A percentile compares a stretch with the other conserved stretches of the same genome.
phyloP scores from a whole-genome alignment of 1,140 invertebrate genomes.

The Euura saliciscinereae region DNA sequence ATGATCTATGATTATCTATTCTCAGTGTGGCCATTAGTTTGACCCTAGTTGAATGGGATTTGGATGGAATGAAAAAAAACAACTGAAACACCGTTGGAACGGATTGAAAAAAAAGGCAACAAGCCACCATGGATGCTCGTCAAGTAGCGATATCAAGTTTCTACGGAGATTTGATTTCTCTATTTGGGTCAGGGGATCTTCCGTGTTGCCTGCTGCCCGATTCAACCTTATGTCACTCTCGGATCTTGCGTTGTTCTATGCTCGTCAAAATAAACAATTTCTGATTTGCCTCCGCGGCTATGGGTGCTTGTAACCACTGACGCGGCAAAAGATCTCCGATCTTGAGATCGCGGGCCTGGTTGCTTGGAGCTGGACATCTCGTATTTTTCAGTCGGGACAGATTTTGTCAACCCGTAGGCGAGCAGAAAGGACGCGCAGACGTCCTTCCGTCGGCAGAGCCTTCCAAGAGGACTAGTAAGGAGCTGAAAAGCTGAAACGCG shows the following conservation, averaged over 20 bases:
- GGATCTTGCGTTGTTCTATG: background rate
- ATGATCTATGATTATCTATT: background rate
- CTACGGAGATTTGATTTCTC: background rate
- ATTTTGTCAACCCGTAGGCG: background rate
- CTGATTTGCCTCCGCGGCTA: background rate
- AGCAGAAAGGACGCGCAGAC: background rate
- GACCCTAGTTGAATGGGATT: too few relatives aligned
- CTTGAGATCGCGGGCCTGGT: background rate
- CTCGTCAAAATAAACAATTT: slow-evolving; percentile 1
- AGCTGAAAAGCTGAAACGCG: slow-evolving; percentile 33
- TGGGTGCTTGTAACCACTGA: background rate
- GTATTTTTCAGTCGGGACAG: too few relatives aligned
- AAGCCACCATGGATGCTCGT: background rate
- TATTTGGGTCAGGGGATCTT: background rate
- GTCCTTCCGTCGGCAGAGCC: background rate
- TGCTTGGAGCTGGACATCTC: background rate
- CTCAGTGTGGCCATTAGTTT: too few relatives aligned
- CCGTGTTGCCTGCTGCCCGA: background rate
- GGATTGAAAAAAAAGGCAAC: background rate
- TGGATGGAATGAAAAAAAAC: too few relatives aligned
- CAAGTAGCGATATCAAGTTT: background rate
- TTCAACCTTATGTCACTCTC: slow-evolving; percentile 2
- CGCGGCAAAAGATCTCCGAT: background rate
- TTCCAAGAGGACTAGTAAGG: background rate
- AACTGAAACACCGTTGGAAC: too few relatives aligned